phyloP scores from a whole-genome alignment of 64 coral and sea anemone genomes.

The Dendronephthya gigantea region DNA sequence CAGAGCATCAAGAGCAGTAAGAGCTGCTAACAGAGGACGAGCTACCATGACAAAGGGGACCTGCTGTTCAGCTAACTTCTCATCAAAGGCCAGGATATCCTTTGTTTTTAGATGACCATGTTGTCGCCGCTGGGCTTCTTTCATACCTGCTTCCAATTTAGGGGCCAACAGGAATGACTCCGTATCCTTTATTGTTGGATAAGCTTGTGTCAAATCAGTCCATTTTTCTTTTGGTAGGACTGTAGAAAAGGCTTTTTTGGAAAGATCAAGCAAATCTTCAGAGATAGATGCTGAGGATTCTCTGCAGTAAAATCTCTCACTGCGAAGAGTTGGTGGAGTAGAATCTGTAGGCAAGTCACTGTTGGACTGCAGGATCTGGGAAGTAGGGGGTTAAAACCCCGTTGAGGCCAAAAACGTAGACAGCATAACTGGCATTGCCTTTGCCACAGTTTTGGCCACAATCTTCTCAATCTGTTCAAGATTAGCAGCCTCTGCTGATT shows the following conservation, averaged over 20 bases:
- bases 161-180: constrained; percentile 13
- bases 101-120: constrained; percentile 29
- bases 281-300: not conserved
- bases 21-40: not conserved
- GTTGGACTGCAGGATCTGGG: not conserved
- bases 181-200: constrained; percentile 22
- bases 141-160: constrained; percentile 17
- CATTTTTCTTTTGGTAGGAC: constrained; percentile 34
- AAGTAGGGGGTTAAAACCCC: not conserved
- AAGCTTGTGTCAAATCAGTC: not conserved
- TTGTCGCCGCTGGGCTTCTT: constrained; percentile 17
- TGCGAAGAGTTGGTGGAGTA: not conserved
- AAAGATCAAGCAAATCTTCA: not conserved
- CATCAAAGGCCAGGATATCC: constrained; percentile 28
- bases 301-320: not conserved
- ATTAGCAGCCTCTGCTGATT: not conserved
- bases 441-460: not conserved
- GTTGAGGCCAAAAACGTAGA: not conserved
- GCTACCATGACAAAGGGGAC: not conserved
- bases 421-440: not conserved
- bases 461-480: not conserved
- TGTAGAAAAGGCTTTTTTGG: constrained; percentile 14
- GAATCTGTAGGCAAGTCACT: not conserved
- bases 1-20: not conserved
- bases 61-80: not conserved